Evolutionary conservation across 2,888 invertebrate genomes (phyloP), one percentile per base, ranked within the genome.

Genomic region (Ornithoptera priamus): DNA sequence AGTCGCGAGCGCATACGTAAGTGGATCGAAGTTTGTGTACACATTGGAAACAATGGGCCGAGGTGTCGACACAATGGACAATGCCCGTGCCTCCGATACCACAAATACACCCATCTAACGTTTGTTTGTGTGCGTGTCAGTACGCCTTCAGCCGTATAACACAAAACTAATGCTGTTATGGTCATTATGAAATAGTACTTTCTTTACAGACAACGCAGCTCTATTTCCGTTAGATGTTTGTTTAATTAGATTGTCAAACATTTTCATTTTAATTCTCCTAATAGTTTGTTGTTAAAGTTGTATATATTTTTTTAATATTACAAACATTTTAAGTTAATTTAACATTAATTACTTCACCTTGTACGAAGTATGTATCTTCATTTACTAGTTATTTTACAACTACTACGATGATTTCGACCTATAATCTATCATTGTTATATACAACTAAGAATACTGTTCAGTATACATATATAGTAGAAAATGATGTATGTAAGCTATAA

Each of bases 41-140:
- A 83, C 80, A 80, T 76, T 71, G 77, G 77, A 85, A 92, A 92
- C 91, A 92, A 92, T 91, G 83, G 89, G 72, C 80, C 74, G 85
- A 85, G 85, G 84, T 86, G 86, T 83, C 84, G 78, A 87, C 86
- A 90, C 91, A 92, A 91, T 92, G 92, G 92, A 92, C 92, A 92
- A 91, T 90, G 86, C 86, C 81, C 77, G 80, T 85, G 80, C 84
- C 85, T 85, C 80, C 84, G 84, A 87, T 85, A 85, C 85, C 82
- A 86, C 85, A 84, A 84, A 80, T 83, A 88, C 86, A 83, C 86
- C 86, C 89, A 87, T 89, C 89, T 86, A 80, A 78, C 72, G 76
- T 80, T 76, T 84, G 85, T 85, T 84, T 85, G 84, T 85, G 85
- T 86, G 87, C 69, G 85, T 82, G 75, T 73, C 72, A 77, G 78